Base-by-base conservation (phyloP, 2,797 vertebrate species). In the Bradypodion ventrale region DNA sequence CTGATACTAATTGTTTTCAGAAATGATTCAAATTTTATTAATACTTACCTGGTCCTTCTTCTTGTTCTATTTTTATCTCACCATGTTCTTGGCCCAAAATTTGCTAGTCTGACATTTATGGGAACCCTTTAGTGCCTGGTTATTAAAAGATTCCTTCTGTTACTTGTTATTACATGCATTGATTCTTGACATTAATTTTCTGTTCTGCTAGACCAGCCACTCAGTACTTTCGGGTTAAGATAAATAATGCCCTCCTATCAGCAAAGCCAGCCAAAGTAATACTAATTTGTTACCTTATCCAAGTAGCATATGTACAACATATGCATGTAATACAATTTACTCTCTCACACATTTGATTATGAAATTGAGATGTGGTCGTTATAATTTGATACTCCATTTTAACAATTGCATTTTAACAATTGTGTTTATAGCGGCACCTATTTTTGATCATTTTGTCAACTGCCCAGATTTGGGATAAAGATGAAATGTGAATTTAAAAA, bases 11-110 rank as follows among this genome's bases (percentile, higher is more conserved):
- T 78, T 75, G 63, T 63, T 78, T n/a, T 27, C 59, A 56, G 66
- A 82, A 70, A 49, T 37, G 21, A 10, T 88, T 27, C 21, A 37
- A 80, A 35, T 76, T 63, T 12, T 69, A 75, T 37, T 68, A 87
- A 63, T 68, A 12, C 25, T 37, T 69, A 62, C 62, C 35, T 35
- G 69, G 2, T 37, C 15, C 4, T 29, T 35, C 76, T 40, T 16
- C 27, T 62, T 69, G 46, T 52, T 37, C 27, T 60, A 40, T 1
- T 66, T 74, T 69, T 42, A 59, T 27, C 35, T 29, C 69, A 35
- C 40, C 8, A 21, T 15, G 32, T 46, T 82, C 46, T 37, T 82
- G 32, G 60, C 44, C 32, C 72, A 65, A 46, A 29, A 66, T 73
- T 42, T 82, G 5, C 37, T 4, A 13, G 5, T 75, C 60, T 82